Evolutionary conservation across 2,888 invertebrate genomes (phyloP).

Genomic region (Limnephilus lunatus): DNA sequence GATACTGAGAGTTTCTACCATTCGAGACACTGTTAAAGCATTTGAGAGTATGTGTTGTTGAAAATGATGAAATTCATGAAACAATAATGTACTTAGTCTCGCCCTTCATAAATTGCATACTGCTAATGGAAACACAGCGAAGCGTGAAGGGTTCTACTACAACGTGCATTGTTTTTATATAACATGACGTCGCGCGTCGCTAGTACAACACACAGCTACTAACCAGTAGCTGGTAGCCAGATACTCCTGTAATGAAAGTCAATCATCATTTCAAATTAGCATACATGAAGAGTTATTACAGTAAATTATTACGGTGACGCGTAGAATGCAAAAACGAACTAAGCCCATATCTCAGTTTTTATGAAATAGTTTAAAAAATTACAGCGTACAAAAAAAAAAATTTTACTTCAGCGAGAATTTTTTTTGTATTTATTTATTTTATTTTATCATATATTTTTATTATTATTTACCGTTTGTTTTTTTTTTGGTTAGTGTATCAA

Average conservation of each 20-base stretch:
- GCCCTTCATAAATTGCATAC: not conserved
- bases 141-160: not conserved
- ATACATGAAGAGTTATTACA: not conserved
- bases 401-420: too few species aligned
- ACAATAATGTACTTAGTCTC: not conserved
- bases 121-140: not conserved
- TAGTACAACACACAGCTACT: too few species aligned
- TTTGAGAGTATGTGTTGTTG: too few species aligned
- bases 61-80: not conserved
- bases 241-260: not conserved
- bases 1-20: too few species aligned
- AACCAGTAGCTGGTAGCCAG: not conserved
- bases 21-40: too few species aligned
- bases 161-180: not conserved
- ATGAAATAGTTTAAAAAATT: too few species aligned
- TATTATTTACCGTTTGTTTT: too few species aligned
- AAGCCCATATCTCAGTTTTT: not conserved
- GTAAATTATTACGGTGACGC: not conserved
- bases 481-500: too few species aligned
- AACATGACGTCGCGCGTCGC: not conserved
- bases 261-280: not conserved
- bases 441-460: too few species aligned
- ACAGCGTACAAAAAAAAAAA: too few species aligned
- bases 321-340: not conserved
- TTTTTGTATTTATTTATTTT: too few species aligned